These are phyloP conservation scores for Cantharis lateralis DNA, from an alignment of 2,888 invertebrate genomes.

Conservation along the genomic window DNA sequence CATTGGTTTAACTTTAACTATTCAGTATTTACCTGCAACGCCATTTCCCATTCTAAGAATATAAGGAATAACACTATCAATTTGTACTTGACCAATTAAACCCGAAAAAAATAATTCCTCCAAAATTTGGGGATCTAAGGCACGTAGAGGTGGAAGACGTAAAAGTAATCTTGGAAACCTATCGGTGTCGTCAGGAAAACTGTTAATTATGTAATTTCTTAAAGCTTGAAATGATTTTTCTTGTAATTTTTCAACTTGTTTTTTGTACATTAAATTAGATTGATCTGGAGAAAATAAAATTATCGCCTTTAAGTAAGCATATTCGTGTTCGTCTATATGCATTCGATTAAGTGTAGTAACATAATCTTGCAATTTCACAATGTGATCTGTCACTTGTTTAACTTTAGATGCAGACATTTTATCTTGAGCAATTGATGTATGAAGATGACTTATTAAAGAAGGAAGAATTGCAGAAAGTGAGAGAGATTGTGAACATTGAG, in stretches of 20 bases:
- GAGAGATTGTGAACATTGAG: conserved; percentile 81
- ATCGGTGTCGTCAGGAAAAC: conserved; percentile 58
- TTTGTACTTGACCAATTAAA: conserved; percentile 89
- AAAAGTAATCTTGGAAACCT: conserved; percentile 67
- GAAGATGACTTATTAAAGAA: conserved; percentile 80
- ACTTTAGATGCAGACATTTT: conserved; percentile 79
- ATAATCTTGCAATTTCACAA: conserved; percentile 77
- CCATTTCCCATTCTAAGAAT: conserved; percentile 67
- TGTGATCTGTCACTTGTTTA: conserved; percentile 73
- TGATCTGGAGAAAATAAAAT: conserved; percentile 66
- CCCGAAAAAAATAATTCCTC: conserved; percentile 94
- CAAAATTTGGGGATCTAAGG: conserved; percentile 74
- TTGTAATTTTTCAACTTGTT: conserved; percentile 65
- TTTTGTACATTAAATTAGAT: conserved; percentile 56
- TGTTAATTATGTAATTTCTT: conserved; percentile 55
- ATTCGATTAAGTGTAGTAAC: conserved; percentile 74
- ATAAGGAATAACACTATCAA: conserved; percentile 93
- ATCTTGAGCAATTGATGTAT: conserved; percentile 72
- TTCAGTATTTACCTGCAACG: conserved; percentile 13
- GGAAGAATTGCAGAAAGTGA: conserved; percentile 81
- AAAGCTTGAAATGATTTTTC: conserved; percentile 66
- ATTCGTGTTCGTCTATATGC: conserved; percentile 82
- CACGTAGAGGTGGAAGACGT: conserved; percentile 72
- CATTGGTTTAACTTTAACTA: neutral
- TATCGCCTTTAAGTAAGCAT: conserved; percentile 84